Evolutionary conservation across 2,797 vertebrate species (phyloP).

Genomic region (Sebastes itinus): DNA sequence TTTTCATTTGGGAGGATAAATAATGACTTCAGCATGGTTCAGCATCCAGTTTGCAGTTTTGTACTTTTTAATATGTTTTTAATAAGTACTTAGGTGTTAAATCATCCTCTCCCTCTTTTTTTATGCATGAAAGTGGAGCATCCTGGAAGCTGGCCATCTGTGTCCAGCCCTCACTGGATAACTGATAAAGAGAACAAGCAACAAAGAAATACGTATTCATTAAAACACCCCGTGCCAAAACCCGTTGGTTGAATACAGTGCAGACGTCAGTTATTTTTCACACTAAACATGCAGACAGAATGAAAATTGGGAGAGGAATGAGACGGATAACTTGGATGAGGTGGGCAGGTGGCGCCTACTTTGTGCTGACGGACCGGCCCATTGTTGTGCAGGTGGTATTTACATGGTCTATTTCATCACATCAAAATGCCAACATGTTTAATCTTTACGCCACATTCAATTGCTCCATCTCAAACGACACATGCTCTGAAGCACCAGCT

Average conservation of each 20-base stretch:
- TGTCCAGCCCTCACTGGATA: background rate
- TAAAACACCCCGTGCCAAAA: background rate
- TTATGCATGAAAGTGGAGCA: background rate
- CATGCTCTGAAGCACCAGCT: slow-evolving; percentile 10
- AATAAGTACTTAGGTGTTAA: background rate
- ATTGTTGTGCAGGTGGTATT: slow-evolving; percentile 15
- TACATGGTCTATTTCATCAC: slow-evolving; percentile 17
- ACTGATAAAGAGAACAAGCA: background rate
- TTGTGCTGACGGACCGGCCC: background rate
- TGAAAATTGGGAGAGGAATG: slow-evolving; percentile 23
- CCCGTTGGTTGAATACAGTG: background rate
- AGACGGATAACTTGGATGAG: background rate
- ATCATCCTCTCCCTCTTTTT: background rate
- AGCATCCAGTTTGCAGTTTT: background rate
- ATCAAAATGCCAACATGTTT: slow-evolving; percentile 10
- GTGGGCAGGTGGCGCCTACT: background rate
- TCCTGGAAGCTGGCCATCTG: background rate
- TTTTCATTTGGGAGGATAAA: background rate
- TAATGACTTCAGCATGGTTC: background rate
- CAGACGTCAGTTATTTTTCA: background rate
- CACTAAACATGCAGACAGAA: background rate
- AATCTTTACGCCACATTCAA: slow-evolving; percentile 16
- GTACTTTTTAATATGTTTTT: background rate
- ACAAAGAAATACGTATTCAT: background rate
- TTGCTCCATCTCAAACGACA: slow-evolving; percentile 5